A percentile compares a stretch with the other conserved stretches of the same genome.
Conservation (phyloP, 2,113 vertebrate species). For the Canis aureus region DNA sequence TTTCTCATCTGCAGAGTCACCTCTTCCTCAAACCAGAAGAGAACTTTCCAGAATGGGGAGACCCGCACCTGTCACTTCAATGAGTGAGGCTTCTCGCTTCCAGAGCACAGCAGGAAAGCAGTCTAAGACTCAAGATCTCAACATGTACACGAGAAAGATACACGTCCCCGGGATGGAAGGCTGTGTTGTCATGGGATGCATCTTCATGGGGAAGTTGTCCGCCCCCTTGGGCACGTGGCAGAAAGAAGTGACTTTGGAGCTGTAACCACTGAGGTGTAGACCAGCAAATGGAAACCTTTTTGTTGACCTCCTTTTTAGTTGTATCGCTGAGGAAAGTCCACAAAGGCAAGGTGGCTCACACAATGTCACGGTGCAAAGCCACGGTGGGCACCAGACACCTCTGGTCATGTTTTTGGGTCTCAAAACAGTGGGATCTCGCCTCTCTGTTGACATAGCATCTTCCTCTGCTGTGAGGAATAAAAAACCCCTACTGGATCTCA, state of each 20-base stretch:
- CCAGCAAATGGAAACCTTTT: neutral
- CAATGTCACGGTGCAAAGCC: neutral
- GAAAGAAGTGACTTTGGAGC: neutral
- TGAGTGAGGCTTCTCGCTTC: neutral
- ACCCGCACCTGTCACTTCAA: neutral
- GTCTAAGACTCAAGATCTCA: fast-evolving
- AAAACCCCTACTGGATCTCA: constrained; percentile 18
- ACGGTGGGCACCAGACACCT: neutral
- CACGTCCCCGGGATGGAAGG: neutral
- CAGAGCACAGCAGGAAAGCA: neutral
- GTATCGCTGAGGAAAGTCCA: neutral
- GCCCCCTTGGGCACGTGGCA: neutral
- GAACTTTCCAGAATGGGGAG: neutral
- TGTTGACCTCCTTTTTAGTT: neutral
- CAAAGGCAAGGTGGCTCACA: neutral
- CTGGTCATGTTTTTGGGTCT: neutral
- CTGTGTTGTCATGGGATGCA: neutral
- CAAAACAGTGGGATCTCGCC: neutral
- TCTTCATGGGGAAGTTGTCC: neutral
- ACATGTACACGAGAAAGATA: fast-evolving
- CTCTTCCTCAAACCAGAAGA: neutral
- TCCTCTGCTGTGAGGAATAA: constrained; percentile 31
- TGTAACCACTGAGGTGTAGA: neutral
- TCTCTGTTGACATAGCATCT: neutral
- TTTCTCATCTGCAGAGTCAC: neutral